phyloP scores from a whole-genome alignment of 2,113 vertebrate species.

The Brachionichthys hirsutus region DNA sequence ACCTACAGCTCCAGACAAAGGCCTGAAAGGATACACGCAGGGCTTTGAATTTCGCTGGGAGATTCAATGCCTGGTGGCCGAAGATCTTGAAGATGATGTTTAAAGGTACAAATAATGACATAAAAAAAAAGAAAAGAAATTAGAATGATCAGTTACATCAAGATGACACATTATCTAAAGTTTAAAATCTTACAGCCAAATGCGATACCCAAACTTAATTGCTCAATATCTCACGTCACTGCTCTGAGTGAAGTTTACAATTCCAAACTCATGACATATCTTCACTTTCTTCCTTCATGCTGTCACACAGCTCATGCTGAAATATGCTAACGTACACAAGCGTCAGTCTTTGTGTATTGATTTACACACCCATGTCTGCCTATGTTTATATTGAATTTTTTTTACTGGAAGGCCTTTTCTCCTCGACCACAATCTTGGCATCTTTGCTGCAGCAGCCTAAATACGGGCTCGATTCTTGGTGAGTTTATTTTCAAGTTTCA shows the following conservation, averaged over 20 bases:
- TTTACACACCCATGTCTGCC: conserved; percentile 18
- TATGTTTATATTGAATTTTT: conserved; percentile 37
- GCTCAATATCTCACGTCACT: conserved; percentile 19
- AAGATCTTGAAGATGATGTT: too few relatives aligned
- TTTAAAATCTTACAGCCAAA: not conserved
- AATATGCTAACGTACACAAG: conserved; percentile 16
- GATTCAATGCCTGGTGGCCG: not conserved
- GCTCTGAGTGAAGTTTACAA: conserved; percentile 21
- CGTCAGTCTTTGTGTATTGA: conserved; percentile 15
- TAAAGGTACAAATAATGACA: too few relatives aligned
- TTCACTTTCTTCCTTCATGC: not conserved
- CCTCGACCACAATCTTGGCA: conserved; percentile 43
- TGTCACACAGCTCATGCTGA: conserved; percentile 21
- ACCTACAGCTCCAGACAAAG: too few relatives aligned
- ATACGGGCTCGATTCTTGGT: conserved; percentile 29
- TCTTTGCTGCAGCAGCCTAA: conserved; percentile 39
- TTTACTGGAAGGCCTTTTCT: conserved; percentile 21
- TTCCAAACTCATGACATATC: conserved; percentile 12
- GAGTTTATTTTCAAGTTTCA: conserved; percentile 47
- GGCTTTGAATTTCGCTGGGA: not conserved
- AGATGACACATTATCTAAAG: too few relatives aligned
- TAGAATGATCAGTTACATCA: too few relatives aligned
- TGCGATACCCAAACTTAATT: not conserved
- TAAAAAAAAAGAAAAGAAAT: too few relatives aligned
- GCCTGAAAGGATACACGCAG: too few relatives aligned